Evolutionary conservation across 2,888 invertebrate species (phyloP).

Genomic region (Helicoverpa assulta): DNA sequence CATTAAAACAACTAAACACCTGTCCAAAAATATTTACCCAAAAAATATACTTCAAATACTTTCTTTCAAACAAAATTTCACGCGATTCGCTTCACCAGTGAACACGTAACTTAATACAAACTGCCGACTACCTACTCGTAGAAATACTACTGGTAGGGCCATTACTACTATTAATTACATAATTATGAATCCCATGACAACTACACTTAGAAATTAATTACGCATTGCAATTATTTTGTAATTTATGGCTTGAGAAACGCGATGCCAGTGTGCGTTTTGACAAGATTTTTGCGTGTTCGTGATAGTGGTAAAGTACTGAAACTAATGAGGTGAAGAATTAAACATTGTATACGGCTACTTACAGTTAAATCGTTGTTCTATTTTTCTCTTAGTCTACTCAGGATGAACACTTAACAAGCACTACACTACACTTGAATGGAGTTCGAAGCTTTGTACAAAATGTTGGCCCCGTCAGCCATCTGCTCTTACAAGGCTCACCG

Average conservation of each 20-base stretch:
- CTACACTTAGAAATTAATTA: constrained; percentile 54
- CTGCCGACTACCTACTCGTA: constrained; percentile 14
- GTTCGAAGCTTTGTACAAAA: no score
- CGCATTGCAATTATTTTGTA: constrained; percentile 42
- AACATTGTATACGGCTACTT: no score
- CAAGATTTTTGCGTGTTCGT: neutral
- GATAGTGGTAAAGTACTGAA: neutral
- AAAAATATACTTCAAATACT: constrained; percentile 16
- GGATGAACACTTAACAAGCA: no score
- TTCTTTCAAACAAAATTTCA: constrained; percentile 42
- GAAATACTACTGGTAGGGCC: constrained; percentile 10
- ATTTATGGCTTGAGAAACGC: constrained; percentile 35
- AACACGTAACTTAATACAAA: constrained; percentile 13
- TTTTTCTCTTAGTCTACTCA: no score
- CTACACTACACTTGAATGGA: no score
- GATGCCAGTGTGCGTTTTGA: constrained; percentile 9
- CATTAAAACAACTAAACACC: no score
- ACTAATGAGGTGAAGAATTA: neutral
- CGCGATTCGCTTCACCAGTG: constrained; percentile 32
- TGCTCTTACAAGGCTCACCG: no score
- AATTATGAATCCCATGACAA: constrained; percentile 52
- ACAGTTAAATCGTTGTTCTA: no score
- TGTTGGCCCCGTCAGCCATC: no score
- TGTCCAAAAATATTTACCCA: neutral
- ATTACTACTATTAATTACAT: constrained; percentile 49